Base-by-base conservation (phyloP, 2,888 invertebrate species). In the Autographa gamma region DNA sequence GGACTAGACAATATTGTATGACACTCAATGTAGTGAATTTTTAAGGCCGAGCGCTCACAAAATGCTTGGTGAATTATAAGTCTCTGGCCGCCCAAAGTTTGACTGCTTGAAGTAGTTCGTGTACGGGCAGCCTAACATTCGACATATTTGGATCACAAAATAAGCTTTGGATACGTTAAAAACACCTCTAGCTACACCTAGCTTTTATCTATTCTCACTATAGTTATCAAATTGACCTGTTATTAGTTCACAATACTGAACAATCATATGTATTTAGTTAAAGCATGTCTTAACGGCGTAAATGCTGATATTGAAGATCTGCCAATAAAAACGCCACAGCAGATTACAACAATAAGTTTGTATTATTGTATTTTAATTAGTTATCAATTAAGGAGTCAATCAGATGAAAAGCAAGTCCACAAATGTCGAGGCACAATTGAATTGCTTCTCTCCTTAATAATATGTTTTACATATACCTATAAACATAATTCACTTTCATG, bases 1-100 rank as follows among this genome's bases (percentile, higher is more conserved):
- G 52, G 73, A 78, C 76, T 73, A 73, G 69, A 79, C 19, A 71
- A 71, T 66, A 63, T 66, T 60, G 63, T 65, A 70, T 63, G 34
- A 70, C 16, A 70, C 56, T 74, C 66, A 64, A 66, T 78, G 60
- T 62, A 66, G 25, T 25, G 13, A 19, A 56, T 62, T 25, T 25
- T 25, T 25, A 25, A 25, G 25, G 25, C 25, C 25, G 25, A 25
- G 3, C 25, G 25, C 25, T 25, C 25, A 25, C 25, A 3, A 25
- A 25, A 25, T 25, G 25, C 25, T 25, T 25, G 25, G 25, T 25
- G 25, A 25, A 2, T 3, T 25, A 25, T 25, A 25, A 25, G 3
- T 25, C 25, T 25, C 25, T 25, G 25, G 25, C 25, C 25, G 25
- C 25, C 25, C 25, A 25, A 25, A 25, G 25, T 25, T 3, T 25